Evolutionary conservation across 1,140 invertebrate genomes (phyloP).

Genomic region (Zaprionus lachaisei): DNA sequence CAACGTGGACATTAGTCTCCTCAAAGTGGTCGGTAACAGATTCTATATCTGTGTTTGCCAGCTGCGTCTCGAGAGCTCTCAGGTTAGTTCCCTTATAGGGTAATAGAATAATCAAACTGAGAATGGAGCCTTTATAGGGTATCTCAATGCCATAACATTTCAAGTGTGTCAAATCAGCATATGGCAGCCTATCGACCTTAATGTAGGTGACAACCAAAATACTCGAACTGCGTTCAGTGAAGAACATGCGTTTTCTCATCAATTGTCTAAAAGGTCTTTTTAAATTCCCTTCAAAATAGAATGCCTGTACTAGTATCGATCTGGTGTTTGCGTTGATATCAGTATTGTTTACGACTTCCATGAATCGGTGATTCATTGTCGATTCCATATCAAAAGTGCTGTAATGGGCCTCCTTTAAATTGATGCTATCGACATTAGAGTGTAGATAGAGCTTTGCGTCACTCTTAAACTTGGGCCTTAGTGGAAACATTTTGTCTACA

Average conservation of each 20-base stretch:
- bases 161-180: not conserved
- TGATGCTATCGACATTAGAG: not conserved
- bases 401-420: too few species aligned
- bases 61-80: not conserved
- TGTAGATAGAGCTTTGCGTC: not conserved
- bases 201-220: not conserved
- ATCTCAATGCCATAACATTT: not conserved
- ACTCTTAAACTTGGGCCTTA: not conserved
- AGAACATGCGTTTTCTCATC: not conserved
- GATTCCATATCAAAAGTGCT: too few species aligned
- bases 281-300: not conserved
- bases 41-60: not conserved
- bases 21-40: not conserved
- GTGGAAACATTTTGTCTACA: not conserved
- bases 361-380: too few species aligned
- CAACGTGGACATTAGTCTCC: not conserved
- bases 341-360: not conserved
- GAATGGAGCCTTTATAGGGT: not conserved
- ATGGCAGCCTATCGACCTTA: not conserved
- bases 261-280: not conserved
- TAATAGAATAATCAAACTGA: not conserved
- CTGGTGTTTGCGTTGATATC: not conserved
- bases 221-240: accelerated
- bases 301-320: not conserved
- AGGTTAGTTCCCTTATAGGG: not conserved